These are phyloP conservation scores for Leptopilina myrica DNA, from an alignment of 2,888 invertebrate species.

Conservation along the genomic window DNA sequence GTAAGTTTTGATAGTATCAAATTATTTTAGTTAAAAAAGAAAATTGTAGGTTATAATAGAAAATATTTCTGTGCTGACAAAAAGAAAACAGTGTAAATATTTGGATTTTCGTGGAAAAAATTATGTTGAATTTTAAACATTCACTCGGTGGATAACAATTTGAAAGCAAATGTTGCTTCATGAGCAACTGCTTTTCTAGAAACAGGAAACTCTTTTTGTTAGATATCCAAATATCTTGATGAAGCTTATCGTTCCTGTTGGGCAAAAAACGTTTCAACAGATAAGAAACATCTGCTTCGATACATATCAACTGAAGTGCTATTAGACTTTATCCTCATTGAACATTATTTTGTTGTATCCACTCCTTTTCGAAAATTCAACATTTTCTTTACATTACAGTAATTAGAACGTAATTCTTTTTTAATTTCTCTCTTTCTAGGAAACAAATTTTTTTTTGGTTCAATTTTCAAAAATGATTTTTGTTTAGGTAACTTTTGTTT, in stretches of 20 bases:
- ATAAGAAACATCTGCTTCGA: slow-evolving; percentile 8
- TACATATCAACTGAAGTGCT: background rate
- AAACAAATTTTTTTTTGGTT: too few species aligned
- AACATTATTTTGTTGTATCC: background rate
- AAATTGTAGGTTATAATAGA: too few species aligned
- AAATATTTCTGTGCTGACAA: too few species aligned
- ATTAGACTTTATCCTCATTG: slow-evolving; percentile 4
- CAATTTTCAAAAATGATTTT: background rate
- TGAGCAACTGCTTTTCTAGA: background rate
- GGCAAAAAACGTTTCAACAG: background rate
- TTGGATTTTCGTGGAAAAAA: too few species aligned
- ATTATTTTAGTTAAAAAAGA: too few species aligned
- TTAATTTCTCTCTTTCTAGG: too few species aligned
- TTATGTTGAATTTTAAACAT: too few species aligned
- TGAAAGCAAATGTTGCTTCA: background rate
- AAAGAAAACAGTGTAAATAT: too few species aligned
- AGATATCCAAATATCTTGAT: background rate
- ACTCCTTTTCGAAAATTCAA: background rate
- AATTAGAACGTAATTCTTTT: too few species aligned
- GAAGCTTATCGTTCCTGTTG: background rate
- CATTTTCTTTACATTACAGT: background rate
- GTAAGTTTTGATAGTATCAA: too few species aligned
- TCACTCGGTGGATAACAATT: too few species aligned
- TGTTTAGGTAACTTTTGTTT: too few species aligned
- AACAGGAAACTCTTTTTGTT: slow-evolving; percentile 14